These are phyloP conservation scores for Epizoanthus scotinus DNA, from an alignment of 92 coral and sea anemone genomes.

Conservation along the genomic window DNA sequence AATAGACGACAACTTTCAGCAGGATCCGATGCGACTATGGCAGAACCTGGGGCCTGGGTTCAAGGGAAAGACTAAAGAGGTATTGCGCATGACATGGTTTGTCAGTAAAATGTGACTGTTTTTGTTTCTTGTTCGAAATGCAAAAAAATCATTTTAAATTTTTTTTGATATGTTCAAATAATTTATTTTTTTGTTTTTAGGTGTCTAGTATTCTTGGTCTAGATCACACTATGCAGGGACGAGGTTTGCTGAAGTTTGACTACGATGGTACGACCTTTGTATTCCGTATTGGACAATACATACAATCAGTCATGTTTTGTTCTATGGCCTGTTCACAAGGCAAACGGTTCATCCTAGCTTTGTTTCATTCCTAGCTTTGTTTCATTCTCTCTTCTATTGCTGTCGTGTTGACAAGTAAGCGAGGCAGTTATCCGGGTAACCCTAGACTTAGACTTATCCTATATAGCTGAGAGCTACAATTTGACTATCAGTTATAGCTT, in stretches of 20 bases:
- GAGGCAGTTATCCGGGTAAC: too few relatives aligned
- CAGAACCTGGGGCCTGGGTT: constrained; percentile 80
- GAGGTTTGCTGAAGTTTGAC: constrained; percentile 86
- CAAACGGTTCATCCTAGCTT: too few relatives aligned
- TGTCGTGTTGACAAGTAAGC: too few relatives aligned
- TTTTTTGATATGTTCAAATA: too few relatives aligned
- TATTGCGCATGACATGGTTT: not conserved
- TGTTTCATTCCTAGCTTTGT: too few relatives aligned
- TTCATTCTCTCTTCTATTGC: too few relatives aligned
- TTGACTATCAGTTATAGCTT: too few relatives aligned
- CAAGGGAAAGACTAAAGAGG: constrained; percentile 80
- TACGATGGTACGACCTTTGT: constrained; percentile 69
- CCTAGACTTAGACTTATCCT: too few relatives aligned
- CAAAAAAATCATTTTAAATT: not conserved
- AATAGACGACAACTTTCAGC: constrained; percentile 74
- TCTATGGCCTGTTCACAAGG: too few relatives aligned
- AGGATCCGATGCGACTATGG: constrained; percentile 83
- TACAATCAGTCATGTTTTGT: too few relatives aligned
- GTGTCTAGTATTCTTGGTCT: constrained; percentile 74
- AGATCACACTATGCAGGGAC: constrained; percentile 81
- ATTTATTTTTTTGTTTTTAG: constrained; percentile 35
- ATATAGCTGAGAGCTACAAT: too few relatives aligned
- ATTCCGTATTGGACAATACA: not conserved
- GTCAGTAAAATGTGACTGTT: not conserved
- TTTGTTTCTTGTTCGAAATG: not conserved